phyloP scores from a whole-genome alignment of 2,888 invertebrate genomes.

The Agapetus fuscipes region DNA sequence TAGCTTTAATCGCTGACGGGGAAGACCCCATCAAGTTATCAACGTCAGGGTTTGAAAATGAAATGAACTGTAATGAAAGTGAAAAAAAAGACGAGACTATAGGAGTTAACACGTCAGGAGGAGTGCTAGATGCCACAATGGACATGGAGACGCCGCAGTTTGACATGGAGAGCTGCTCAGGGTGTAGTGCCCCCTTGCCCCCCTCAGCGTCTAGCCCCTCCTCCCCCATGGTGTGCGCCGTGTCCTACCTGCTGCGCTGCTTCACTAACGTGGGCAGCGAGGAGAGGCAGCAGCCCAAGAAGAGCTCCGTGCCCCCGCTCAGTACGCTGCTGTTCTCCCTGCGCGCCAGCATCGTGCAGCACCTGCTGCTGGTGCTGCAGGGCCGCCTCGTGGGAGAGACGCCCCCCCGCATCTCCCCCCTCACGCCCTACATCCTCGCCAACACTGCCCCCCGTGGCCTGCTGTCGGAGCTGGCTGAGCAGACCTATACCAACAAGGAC shows the following conservation, averaged over 20 bases:
- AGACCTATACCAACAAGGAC: slow-evolving; percentile 50
- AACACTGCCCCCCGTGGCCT: slow-evolving; percentile 67
- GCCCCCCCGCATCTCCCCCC: slow-evolving; percentile 43
- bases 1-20: slow-evolving; percentile 47
- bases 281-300: slow-evolving; percentile 67
- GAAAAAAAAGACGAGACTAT: slow-evolving; percentile 9
- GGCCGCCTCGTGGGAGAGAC: slow-evolving; percentile 43
- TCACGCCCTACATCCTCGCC: slow-evolving; percentile 58
- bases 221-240: slow-evolving; percentile 2
- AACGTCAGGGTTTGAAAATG: neutral
- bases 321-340: slow-evolving; percentile 50
- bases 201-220: slow-evolving; percentile 1
- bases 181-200: slow-evolving; percentile 34
- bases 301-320: slow-evolving; percentile 62
- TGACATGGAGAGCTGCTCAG: slow-evolving; percentile 25
- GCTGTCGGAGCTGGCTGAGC: slow-evolving; percentile 55
- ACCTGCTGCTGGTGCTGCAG: slow-evolving; percentile 50
- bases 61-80: slow-evolving; percentile 20
- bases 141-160: slow-evolving; percentile 21
- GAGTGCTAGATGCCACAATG: neutral
- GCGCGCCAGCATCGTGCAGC: slow-evolving; percentile 43
- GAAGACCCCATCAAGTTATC: slow-evolving; percentile 44
- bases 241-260: slow-evolving; percentile 18
- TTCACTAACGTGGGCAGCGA: slow-evolving; percentile 65
- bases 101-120: slow-evolving; percentile 22